A percentile compares a stretch with the other conserved stretches of the same genome.
Conservation (phyloP, 2,113 vertebrate species). For the Lepidothrix coronata region DNA sequence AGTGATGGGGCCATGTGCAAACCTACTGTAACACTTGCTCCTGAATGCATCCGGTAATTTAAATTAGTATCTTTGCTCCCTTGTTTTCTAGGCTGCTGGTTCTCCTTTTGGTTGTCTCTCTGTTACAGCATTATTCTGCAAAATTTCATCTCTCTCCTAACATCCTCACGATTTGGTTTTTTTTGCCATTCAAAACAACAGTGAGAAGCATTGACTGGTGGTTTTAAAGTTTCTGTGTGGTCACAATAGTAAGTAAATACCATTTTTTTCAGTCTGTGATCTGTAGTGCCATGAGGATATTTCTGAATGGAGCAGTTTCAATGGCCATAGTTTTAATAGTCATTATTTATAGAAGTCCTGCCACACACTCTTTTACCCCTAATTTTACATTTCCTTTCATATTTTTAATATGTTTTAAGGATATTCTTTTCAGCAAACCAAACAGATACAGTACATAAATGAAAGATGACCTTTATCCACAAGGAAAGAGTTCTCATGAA, state of each 20-base stretch:
- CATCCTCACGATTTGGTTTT: neutral
- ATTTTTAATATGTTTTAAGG: conserved; percentile 26
- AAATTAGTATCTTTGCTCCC: neutral
- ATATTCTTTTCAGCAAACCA: conserved; percentile 51
- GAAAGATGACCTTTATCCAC: conserved; percentile 72
- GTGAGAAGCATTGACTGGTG: neutral
- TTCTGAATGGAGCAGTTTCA: neutral
- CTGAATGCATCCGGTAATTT: neutral
- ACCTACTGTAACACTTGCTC: neutral
- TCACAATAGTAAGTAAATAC: neutral
- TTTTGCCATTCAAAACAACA: neutral
- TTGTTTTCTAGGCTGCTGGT: neutral
- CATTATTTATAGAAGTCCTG: conserved; percentile 8
- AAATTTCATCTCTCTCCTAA: neutral
- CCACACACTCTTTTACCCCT: neutral
- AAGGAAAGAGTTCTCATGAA: conserved; percentile 70
- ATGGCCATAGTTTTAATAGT: neutral
- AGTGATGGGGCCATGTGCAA: neutral
- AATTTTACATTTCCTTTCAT: conserved; percentile 18
- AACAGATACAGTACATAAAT: conserved; percentile 45
- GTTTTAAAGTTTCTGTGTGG: neutral
- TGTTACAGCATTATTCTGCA: neutral
- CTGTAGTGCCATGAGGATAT: neutral
- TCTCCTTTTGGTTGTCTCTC: neutral
- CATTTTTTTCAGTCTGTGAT: neutral